A percentile compares a stretch with the other conserved stretches of the same genome.
These are phyloP conservation scores for Xiphias gladius DNA, from an alignment of 2,113 vertebrate species.

Conservation along the genomic window DNA sequence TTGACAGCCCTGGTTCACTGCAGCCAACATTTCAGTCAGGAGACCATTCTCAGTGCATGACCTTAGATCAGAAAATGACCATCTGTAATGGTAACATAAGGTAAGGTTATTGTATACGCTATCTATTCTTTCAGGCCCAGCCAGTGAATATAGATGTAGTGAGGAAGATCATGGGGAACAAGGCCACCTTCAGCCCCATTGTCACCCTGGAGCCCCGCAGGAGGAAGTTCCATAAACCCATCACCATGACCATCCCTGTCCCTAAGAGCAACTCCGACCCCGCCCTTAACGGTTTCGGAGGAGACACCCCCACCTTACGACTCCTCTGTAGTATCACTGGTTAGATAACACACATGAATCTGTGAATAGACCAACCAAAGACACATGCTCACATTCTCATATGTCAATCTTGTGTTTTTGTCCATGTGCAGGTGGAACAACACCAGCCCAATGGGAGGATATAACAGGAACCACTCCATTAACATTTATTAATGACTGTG, in stretches of 20 bases:
- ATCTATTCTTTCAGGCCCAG: conserved; percentile 87
- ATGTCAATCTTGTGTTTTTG: conserved; percentile 7
- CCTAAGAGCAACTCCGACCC: conserved; percentile 91
- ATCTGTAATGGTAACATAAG: neutral
- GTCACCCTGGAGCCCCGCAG: conserved; percentile 96
- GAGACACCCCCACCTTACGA: conserved; percentile 92
- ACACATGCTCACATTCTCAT: neutral
- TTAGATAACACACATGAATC: conserved; percentile 67
- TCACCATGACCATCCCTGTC: conserved; percentile 97
- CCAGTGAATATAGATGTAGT: conserved; percentile 91
- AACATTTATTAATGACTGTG: conserved; percentile 96
- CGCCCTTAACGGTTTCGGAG: conserved; percentile 90
- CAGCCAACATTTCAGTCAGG: neutral
- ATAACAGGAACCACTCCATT: conserved; percentile 97
- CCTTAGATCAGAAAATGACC: neutral
- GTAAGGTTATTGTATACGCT: neutral
- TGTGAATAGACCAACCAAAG: neutral
- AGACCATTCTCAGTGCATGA: neutral
- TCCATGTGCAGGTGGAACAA: conserved; percentile 91
- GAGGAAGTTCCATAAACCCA: conserved; percentile 98
- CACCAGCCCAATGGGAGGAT: conserved; percentile 98
- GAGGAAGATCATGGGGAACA: conserved; percentile 94
- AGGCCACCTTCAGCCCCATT: conserved; percentile 97
- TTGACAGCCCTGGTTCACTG: neutral
- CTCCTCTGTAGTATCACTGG: conserved; percentile 98